Conservation (phyloP, 1,140 invertebrate species). For the Asbolus verrucosus region DNA sequence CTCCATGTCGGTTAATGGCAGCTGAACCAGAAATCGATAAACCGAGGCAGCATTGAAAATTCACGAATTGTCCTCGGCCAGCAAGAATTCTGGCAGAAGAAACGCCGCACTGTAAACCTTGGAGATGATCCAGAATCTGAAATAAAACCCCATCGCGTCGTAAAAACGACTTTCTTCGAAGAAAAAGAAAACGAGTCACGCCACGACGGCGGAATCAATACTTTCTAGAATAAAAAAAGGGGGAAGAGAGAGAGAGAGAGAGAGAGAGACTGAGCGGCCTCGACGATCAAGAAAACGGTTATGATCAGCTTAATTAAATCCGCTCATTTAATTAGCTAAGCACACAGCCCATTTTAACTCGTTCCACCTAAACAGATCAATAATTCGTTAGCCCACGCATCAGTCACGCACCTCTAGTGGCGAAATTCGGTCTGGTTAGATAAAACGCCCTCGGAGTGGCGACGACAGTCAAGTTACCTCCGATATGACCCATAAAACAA, state of each 20-base stretch:
- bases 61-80: not conserved
- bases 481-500: constrained; percentile 32
- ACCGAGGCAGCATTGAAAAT: too few relatives aligned
- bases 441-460: too few relatives aligned
- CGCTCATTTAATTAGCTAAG: constrained; percentile 15
- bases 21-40: too few relatives aligned
- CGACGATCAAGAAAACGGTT: constrained; percentile 34
- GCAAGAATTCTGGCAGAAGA: too few relatives aligned
- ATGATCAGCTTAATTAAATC: constrained; percentile 21
- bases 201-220: constrained; percentile 4
- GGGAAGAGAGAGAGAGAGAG: too few relatives aligned
- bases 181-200: not conserved
- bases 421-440: constrained; percentile 4
- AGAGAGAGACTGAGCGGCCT: not conserved
- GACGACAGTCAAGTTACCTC: constrained; percentile 15
- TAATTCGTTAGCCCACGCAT: constrained; percentile 23
- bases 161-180: not conserved
- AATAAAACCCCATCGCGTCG: constrained; percentile 9
- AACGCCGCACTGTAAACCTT: not conserved
- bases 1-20: too few relatives aligned
- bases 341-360: constrained; percentile 8
- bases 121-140: constrained; percentile 23
- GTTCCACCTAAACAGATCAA: constrained; percentile 28
- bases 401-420: too few relatives aligned
- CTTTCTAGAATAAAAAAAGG: constrained; percentile 20